Percentiles rank a stretch among this genome's conserved stretches.
phyloP scores from a whole-genome alignment of 2,888 invertebrate species.

The Drosophila dives region DNA sequence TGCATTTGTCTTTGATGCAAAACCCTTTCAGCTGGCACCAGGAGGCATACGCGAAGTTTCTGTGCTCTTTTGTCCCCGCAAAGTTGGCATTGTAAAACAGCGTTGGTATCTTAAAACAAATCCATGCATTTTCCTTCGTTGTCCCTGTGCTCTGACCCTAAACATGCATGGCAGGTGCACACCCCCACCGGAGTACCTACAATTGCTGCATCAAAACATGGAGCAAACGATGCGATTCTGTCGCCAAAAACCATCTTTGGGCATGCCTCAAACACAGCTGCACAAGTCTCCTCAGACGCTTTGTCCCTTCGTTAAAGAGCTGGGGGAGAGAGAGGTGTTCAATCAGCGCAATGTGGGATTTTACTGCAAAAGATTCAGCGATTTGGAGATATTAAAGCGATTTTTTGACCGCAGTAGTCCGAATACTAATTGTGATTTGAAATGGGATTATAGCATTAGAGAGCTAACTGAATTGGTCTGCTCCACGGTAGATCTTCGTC shows the following conservation, averaged over 20 bases:
- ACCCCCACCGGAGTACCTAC: constrained; percentile 62
- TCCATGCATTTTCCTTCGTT: constrained; percentile 63
- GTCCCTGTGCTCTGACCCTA: constrained; percentile 57
- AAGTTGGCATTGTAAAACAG: constrained; percentile 68
- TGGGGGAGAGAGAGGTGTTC: constrained; percentile 56
- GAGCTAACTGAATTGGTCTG: constrained; percentile 44
- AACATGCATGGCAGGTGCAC: constrained; percentile 68
- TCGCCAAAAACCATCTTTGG: neutral
- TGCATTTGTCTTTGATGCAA: constrained; percentile 73
- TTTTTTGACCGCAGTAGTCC: constrained; percentile 37
- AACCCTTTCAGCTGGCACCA: constrained; percentile 58
- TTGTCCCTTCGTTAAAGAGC: constrained; percentile 42
- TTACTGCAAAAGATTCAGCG: constrained; percentile 34
- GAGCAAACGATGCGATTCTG: neutral
- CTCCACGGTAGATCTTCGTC: neutral
- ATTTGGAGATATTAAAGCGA: constrained; percentile 31
- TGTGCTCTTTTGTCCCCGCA: constrained; percentile 68
- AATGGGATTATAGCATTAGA: constrained; percentile 61
- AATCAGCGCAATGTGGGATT: constrained; percentile 53
- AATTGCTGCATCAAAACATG: constrained; percentile 42
- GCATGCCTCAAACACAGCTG: too few relatives aligned
- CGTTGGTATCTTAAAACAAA: constrained; percentile 70
- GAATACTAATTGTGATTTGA: neutral
- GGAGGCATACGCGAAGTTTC: constrained; percentile 60
- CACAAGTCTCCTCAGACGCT: accelerated